Evolutionary conservation across 1,140 invertebrate genomes (phyloP).

Genomic region (Neelides sp.): DNA sequence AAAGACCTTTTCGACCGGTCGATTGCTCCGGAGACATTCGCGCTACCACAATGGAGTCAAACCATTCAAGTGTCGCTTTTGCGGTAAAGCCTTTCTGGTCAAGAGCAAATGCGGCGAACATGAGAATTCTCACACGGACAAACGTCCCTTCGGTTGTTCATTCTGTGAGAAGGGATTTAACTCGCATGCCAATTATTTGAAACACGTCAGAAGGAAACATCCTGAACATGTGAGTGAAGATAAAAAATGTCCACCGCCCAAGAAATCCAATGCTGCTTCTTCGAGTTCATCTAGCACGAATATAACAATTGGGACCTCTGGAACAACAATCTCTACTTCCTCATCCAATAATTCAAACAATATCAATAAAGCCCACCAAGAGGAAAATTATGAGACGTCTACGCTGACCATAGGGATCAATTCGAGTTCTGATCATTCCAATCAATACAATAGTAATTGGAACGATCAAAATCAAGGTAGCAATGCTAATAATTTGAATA

Average conservation of each 20-base stretch:
- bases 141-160: slow-evolving; percentile 43
- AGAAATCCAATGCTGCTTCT: not conserved
- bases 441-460: too few relatives aligned
- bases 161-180: slow-evolving; percentile 44
- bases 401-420: too few relatives aligned
- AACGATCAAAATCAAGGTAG: too few relatives aligned
- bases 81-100: not conserved
- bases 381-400: too few relatives aligned
- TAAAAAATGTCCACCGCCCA: slow-evolving; percentile 15
- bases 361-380: too few relatives aligned
- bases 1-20: slow-evolving; percentile 16
- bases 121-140: slow-evolving; percentile 43
- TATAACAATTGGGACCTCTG: too few relatives aligned
- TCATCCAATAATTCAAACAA: too few relatives aligned
- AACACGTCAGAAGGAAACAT: slow-evolving; percentile 43
- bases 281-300: not conserved
- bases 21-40: slow-evolving; percentile 14
- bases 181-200: slow-evolving; percentile 45
- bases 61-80: slow-evolving; percentile 9
- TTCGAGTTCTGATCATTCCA: too few relatives aligned
- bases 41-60: slow-evolving; percentile 14
- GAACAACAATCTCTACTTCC: not conserved
- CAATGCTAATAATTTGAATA: too few relatives aligned
- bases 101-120: slow-evolving; percentile 35
- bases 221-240: slow-evolving; percentile 18